These are phyloP conservation scores for Harpagus bidentatus DNA, from an alignment of 2,113 vertebrate species.

Conservation along the genomic window DNA sequence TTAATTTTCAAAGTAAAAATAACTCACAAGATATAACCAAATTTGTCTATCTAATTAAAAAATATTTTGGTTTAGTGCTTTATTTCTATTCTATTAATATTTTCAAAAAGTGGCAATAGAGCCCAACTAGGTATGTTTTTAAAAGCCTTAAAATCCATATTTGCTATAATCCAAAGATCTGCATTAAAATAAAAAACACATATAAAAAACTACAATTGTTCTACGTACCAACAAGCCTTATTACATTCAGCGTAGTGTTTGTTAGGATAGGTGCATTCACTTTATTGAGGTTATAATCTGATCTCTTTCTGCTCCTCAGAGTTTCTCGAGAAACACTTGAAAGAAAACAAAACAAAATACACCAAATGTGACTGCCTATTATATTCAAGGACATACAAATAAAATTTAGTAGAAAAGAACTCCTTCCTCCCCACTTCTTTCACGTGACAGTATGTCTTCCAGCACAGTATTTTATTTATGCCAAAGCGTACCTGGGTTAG, in stretches of 20 bases:
- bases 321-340: slow-evolving; percentile 89
- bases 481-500: neutral
- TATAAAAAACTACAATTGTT: neutral
- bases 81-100: neutral
- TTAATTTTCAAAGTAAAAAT: neutral
- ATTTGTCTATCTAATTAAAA: neutral
- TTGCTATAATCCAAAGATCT: neutral
- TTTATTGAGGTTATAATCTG: slow-evolving; percentile 93
- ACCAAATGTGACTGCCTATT: neutral
- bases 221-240: slow-evolving; percentile 93
- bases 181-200: neutral
- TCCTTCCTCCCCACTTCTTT: neutral
- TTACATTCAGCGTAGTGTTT: slow-evolving; percentile 97
- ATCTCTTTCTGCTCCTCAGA: slow-evolving; percentile 88
- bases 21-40: neutral
- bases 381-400: neutral
- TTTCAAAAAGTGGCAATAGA: neutral
- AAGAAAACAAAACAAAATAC: slow-evolving; percentile 8
- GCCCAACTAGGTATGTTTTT: neutral
- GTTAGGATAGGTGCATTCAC: slow-evolving; percentile 92
- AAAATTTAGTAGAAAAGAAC: neutral
- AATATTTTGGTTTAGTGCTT: neutral
- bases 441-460: neutral
- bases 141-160: neutral
- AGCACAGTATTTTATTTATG: neutral